phyloP scores from a whole-genome alignment of 2,888 invertebrate genomes.

The Oscheius sp. region DNA sequence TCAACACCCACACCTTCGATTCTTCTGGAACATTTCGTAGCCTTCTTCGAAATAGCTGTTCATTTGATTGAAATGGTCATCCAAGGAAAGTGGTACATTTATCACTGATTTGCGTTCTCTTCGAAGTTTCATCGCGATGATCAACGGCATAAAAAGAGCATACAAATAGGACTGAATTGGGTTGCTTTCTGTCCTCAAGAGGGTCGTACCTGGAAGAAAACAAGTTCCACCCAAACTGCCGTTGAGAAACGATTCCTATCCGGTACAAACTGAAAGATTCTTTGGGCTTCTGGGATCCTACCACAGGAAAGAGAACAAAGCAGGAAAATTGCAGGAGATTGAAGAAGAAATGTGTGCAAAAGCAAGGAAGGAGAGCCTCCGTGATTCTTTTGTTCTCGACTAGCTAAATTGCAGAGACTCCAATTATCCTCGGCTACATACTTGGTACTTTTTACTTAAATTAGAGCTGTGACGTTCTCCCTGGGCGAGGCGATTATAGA shows the following conservation, averaged over 20 bases:
- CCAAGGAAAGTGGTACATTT: not conserved
- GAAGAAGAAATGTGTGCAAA: constrained; percentile 7
- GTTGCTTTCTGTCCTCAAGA: too few relatives aligned
- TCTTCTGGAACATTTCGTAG: not conserved
- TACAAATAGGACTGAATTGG: constrained; percentile 14
- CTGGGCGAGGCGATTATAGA: not conserved
- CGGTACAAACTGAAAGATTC: not conserved
- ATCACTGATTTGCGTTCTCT: not conserved
- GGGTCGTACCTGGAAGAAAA: constrained; percentile 2
- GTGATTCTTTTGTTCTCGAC: constrained; percentile 6
- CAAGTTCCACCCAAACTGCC: constrained; percentile 13
- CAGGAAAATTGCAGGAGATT: constrained; percentile 7
- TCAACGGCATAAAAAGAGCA: constrained; percentile 11
- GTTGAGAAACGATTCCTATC: constrained; percentile 12
- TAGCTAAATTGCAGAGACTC: too few relatives aligned
- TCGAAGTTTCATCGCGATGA: not conserved
- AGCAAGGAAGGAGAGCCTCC: constrained; percentile 4
- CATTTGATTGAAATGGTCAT: constrained; percentile 13
- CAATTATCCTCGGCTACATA: too few relatives aligned
- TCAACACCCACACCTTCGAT: not conserved
- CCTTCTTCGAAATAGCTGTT: not conserved
- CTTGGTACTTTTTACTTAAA: constrained; percentile 12
- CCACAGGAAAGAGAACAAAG: constrained; percentile 5
- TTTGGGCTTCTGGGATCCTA: not conserved
- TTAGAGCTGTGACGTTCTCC: not conserved